Percentiles rank a stretch among this genome's conserved stretches.
phyloP scores from a whole-genome alignment of 2,888 invertebrate genomes.

The Caenorhabditis plicata region DNA sequence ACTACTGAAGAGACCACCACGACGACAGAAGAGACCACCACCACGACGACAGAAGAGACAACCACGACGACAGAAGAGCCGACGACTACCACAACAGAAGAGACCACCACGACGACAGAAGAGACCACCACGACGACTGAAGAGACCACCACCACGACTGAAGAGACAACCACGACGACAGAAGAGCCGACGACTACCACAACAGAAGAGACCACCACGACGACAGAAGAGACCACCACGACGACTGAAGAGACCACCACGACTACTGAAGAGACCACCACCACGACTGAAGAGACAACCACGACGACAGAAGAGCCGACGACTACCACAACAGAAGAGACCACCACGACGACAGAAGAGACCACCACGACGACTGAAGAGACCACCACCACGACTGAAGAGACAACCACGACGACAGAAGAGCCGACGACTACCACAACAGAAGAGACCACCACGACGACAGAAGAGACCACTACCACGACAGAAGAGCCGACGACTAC shows the following conservation, averaged over 20 bases:
- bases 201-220: conserved; percentile 1
- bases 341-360: too few relatives aligned
- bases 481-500: conserved; percentile 1
- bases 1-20: too few relatives aligned
- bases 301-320: too few relatives aligned
- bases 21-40: too few relatives aligned
- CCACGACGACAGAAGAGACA: conserved; percentile 2
- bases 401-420: too few relatives aligned
- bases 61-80: conserved; percentile 5
- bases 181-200: conserved; percentile 4
- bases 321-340: too few relatives aligned
- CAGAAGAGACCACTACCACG: conserved; percentile 4
- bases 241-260: conserved; percentile 5
- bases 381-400: conserved; percentile 2
- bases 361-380: too few relatives aligned
- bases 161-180: conserved; percentile 6
- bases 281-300: neutral
- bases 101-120: conserved; percentile 9
- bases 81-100: conserved; percentile 5
- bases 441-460: conserved; percentile 8
- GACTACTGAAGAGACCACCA: neutral
- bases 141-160: conserved; percentile 8
- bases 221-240: too few relatives aligned
- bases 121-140: too few relatives aligned
- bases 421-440: too few relatives aligned